phyloP scores from a whole-genome alignment of 2,113 vertebrate species.

The Mormyrus iriodes region DNA sequence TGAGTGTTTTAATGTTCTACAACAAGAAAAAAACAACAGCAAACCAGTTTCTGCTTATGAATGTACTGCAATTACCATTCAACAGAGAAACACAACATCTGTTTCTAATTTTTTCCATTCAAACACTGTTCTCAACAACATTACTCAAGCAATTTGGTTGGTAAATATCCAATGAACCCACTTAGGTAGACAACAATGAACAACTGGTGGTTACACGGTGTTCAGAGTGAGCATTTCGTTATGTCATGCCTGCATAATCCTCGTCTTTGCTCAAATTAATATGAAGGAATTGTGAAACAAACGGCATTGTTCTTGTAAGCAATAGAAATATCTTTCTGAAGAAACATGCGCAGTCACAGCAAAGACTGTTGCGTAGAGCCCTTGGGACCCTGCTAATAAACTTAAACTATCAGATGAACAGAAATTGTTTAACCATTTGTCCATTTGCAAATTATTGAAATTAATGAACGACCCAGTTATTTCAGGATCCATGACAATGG shows the following conservation, averaged over 20 bases:
- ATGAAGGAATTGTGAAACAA: background rate
- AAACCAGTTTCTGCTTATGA: background rate
- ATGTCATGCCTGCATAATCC: background rate
- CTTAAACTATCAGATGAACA: slow-evolving; percentile 34
- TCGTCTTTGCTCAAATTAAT: background rate
- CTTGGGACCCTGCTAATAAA: slow-evolving; percentile 49
- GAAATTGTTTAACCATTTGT: slow-evolving; percentile 19
- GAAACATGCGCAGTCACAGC: slow-evolving; percentile 37
- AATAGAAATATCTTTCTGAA: background rate
- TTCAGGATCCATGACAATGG: slow-evolving; percentile 25
- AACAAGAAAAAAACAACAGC: background rate
- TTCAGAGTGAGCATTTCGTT: background rate
- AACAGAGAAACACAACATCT: background rate
- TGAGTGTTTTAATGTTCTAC: background rate
- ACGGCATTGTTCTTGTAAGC: background rate
- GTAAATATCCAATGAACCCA: slow-evolving; percentile 8
- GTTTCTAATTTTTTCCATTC: slow-evolving; percentile 7
- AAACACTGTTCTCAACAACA: background rate
- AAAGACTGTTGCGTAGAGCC: slow-evolving; percentile 40
- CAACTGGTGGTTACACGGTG: background rate
- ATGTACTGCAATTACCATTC: slow-evolving; percentile 5
- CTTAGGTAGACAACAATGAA: background rate
- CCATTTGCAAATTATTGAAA: slow-evolving; percentile 30
- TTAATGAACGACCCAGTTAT: slow-evolving; percentile 42
- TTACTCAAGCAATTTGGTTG: background rate